A percentile compares a stretch with the other conserved stretches of the same genome.
These are phyloP conservation scores for Dicrurus megarhynchus DNA, from an alignment of 2,113 vertebrate genomes.

Conservation along the genomic window DNA sequence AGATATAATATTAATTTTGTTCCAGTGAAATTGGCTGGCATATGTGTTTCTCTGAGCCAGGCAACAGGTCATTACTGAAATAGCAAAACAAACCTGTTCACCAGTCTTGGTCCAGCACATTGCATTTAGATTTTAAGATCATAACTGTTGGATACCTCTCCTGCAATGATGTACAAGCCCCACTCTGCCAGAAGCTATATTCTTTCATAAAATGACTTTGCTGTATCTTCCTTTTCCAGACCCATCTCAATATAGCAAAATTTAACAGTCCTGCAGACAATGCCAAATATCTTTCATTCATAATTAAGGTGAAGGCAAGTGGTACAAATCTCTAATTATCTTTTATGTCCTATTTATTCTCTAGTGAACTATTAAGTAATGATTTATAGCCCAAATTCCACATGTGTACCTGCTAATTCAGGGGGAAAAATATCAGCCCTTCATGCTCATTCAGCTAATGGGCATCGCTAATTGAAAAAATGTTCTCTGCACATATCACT, in stretches of 20 bases:
- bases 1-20: slow-evolving; percentile 68
- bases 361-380: slow-evolving; percentile 68
- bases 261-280: slow-evolving; percentile 47
- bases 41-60: slow-evolving; percentile 61
- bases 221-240: slow-evolving; percentile 53
- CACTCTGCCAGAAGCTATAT: slow-evolving; percentile 51
- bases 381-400: slow-evolving; percentile 61
- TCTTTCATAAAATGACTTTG: slow-evolving; percentile 31
- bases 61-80: slow-evolving; percentile 66
- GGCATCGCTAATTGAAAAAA: slow-evolving; percentile 65
- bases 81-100: slow-evolving; percentile 55
- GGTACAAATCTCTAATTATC: slow-evolving; percentile 66
- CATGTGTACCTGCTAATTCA: slow-evolving; percentile 65
- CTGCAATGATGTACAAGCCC: slow-evolving; percentile 30
- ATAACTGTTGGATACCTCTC: slow-evolving; percentile 50
- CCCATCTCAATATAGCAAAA: slow-evolving; percentile 42
- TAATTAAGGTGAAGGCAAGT: slow-evolving; percentile 69
- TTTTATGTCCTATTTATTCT: slow-evolving; percentile 72
- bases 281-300: slow-evolving; percentile 60
- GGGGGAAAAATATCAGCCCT: slow-evolving; percentile 41
- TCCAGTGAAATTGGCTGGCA: slow-evolving; percentile 69
- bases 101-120: slow-evolving; percentile 35
- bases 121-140: slow-evolving; percentile 60
- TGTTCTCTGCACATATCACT: slow-evolving; percentile 52
- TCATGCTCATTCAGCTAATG: slow-evolving; percentile 61